Conservation (phyloP, 2,797 vertebrate species). For the Diplodus sargus region DNA sequence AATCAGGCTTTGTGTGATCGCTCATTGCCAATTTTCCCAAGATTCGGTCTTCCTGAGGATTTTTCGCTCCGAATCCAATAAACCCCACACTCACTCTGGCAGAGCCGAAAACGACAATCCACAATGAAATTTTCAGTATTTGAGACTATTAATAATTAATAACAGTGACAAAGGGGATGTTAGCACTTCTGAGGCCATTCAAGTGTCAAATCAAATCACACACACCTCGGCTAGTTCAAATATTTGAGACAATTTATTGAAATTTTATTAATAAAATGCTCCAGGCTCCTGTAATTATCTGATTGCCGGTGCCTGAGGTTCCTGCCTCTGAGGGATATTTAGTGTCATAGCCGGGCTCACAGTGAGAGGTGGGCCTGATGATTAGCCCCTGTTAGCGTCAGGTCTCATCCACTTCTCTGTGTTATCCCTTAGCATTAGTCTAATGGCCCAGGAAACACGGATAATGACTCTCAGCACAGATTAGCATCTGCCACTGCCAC, state of each 20-base stretch:
- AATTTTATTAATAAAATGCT: conserved; percentile 75
- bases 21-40: conserved; percentile 6
- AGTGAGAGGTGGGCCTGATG: conserved; percentile 72
- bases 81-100: neutral
- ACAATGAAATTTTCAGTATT: conserved; percentile 47
- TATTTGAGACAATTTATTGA: conserved; percentile 77
- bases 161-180: conserved; percentile 51
- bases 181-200: conserved; percentile 62
- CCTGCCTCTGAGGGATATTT: conserved; percentile 72
- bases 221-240: conserved; percentile 64
- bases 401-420: conserved; percentile 74
- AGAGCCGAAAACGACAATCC: conserved; percentile 16
- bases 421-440: conserved; percentile 79
- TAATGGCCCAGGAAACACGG: conserved; percentile 80
- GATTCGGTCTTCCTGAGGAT: neutral
- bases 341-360: conserved; percentile 72
- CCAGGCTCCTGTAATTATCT: conserved; percentile 71
- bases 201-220: conserved; percentile 68
- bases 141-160: conserved; percentile 59
- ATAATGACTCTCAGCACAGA: conserved; percentile 79
- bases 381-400: conserved; percentile 81
- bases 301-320: conserved; percentile 60
- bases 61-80: neutral
- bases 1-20: conserved; percentile 10
- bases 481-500: conserved; percentile 69